Conservation (phyloP, 2,888 invertebrate genomes). For the Drosophila fulvimacula region DNA sequence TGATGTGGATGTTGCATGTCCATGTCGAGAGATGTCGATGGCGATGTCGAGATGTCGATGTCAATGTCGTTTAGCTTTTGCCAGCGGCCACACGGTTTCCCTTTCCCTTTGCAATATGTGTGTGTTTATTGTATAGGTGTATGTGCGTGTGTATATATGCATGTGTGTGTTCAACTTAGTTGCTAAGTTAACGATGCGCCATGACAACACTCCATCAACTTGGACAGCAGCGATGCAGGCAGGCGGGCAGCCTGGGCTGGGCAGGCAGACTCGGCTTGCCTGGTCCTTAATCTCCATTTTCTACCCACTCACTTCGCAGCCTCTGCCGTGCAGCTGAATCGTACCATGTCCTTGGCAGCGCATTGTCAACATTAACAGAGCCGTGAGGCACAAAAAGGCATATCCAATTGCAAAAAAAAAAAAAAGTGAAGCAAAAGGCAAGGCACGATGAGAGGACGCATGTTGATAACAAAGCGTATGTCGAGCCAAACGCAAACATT, state of each 20-base stretch:
- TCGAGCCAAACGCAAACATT: slow-evolving; percentile 64
- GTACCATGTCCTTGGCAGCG: slow-evolving; percentile 72
- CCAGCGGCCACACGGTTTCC: slow-evolving; percentile 19
- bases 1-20: slow-evolving; percentile 66
- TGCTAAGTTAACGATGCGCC: slow-evolving; percentile 65
- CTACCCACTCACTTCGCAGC: not conserved
- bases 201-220: slow-evolving; percentile 63
- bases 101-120: not conserved
- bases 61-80: slow-evolving; percentile 59
- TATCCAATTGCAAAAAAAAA: slow-evolving; percentile 75
- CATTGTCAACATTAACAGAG: slow-evolving; percentile 75
- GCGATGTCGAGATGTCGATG: slow-evolving; percentile 61
- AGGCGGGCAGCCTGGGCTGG: too few species aligned
- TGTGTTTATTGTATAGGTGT: slow-evolving; percentile 5
- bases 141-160: slow-evolving; percentile 11
- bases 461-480: slow-evolving; percentile 71
- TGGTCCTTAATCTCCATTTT: not conserved
- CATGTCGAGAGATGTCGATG: slow-evolving; percentile 62
- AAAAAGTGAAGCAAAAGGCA: slow-evolving; percentile 6
- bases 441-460: slow-evolving; percentile 48
- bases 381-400: slow-evolving; percentile 75
- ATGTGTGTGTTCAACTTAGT: slow-evolving; percentile 49
- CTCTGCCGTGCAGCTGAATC: slow-evolving; percentile 12
- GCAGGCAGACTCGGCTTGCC: not conserved
- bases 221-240: slow-evolving; percentile 35